Percentiles rank a stretch among this genome's conserved stretches.
phyloP scores from a whole-genome alignment of 2,888 invertebrate genomes.

The Nephrotoma flavescens region DNA sequence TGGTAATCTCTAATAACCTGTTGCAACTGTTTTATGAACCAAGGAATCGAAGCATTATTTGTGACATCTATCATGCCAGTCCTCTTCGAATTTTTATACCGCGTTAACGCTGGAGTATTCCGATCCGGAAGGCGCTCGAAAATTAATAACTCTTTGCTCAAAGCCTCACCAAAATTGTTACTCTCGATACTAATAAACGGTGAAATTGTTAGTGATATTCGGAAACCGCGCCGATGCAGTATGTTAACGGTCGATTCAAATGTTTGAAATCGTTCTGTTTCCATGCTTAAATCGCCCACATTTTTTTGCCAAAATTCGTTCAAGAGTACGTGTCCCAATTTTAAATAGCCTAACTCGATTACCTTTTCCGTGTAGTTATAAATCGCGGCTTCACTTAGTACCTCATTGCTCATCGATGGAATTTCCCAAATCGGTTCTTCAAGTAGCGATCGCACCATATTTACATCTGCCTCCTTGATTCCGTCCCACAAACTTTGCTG shows the following conservation, averaged over 20 bases:
- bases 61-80: constrained; percentile 80
- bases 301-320: constrained; percentile 74
- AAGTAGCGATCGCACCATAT: constrained; percentile 56
- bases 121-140: constrained; percentile 66
- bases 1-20: constrained; percentile 54
- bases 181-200: constrained; percentile 84
- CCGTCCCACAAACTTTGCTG: constrained; percentile 77
- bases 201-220: constrained; percentile 74
- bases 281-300: constrained; percentile 77
- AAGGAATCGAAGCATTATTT: constrained; percentile 62
- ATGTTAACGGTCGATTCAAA: constrained; percentile 65
- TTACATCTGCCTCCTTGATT: constrained; percentile 58
- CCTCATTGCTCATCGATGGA: constrained; percentile 48
- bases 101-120: constrained; percentile 66
- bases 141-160: constrained; percentile 56
- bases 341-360: constrained; percentile 59
- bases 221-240: constrained; percentile 68
- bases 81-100: constrained; percentile 65
- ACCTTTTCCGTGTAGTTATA: constrained; percentile 74
- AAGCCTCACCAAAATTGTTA: constrained; percentile 63
- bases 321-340: constrained; percentile 62
- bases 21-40: constrained; percentile 62
- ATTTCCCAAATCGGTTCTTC: constrained; percentile 82
- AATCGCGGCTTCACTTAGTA: constrained; percentile 52
- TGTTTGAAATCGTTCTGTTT: constrained; percentile 58